These are phyloP conservation scores for Lophotriccus pileatus DNA, from an alignment of 2,797 vertebrate species.

Conservation along the genomic window DNA sequence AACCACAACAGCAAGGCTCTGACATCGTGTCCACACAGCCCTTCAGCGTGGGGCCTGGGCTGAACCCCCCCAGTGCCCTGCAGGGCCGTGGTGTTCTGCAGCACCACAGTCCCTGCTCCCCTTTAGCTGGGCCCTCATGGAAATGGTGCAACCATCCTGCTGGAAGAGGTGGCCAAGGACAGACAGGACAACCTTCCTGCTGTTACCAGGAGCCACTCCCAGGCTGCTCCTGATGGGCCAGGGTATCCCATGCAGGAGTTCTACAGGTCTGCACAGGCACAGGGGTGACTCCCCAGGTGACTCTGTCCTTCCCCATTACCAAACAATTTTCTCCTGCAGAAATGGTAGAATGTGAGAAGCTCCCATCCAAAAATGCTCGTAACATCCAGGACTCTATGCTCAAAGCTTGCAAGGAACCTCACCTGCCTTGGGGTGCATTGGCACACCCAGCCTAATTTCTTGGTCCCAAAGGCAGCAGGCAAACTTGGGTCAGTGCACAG, in stretches of 20 bases:
- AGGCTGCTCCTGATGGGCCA: not conserved
- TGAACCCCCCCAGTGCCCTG: not conserved
- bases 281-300: not conserved
- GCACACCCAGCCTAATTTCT: not conserved
- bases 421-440: not conserved
- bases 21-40: not conserved
- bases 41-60: not conserved
- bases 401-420: not conserved
- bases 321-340: not conserved
- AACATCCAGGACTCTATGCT: not conserved
- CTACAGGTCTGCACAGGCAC: not conserved
- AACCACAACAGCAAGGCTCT: not conserved
- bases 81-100: not conserved
- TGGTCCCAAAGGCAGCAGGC: not conserved
- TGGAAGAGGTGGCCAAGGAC: not conserved
- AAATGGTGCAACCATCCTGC: fast-evolving
- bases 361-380: not conserved
- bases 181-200: not conserved
- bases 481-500: not conserved
- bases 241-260: not conserved
- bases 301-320: not conserved
- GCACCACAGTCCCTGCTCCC: not conserved
- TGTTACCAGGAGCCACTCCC: not conserved
- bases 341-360: not conserved
- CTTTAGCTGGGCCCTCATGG: not conserved